Evolutionary conservation across 2,888 invertebrate genomes (phyloP).

Genomic region (Alviniconcha strummeri): DNA sequence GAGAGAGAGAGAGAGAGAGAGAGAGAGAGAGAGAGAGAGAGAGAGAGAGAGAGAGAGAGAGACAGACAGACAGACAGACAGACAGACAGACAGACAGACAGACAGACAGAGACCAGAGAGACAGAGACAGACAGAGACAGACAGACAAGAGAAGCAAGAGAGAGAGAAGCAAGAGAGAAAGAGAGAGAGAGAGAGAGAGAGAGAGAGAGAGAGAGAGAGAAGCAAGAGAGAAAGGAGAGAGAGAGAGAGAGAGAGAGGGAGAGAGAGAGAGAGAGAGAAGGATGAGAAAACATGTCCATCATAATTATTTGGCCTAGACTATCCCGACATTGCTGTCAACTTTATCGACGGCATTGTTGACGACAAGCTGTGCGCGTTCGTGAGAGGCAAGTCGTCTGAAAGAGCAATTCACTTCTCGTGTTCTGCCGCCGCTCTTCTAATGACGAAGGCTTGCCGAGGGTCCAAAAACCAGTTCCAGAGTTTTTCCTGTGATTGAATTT

Average conservation of each 20-base stretch:
- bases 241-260: not conserved
- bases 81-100: constrained; percentile 12
- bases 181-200: not conserved
- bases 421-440: not conserved
- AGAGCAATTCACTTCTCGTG: not conserved
- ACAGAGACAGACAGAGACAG: not conserved
- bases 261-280: not conserved
- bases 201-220: not conserved
- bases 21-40: not conserved
- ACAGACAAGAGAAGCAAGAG: not conserved
- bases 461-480: not conserved
- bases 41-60: not conserved
- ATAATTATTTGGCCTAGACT: not conserved
- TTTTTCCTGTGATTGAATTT: not conserved
- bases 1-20: not conserved
- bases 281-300: not conserved
- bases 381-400: not conserved
- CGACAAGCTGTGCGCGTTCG: not conserved
- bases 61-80: not conserved
- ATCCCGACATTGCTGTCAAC: not conserved
- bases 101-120: constrained; percentile 9
- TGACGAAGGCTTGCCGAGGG: not conserved
- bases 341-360: constrained; percentile 6
- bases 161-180: not conserved
- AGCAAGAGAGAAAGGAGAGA: not conserved